Percentiles rank a stretch among this genome's conserved stretches.
Evolutionary conservation across 2,113 vertebrate species (phyloP).

Genomic region (Dicerorhinus sumatrensis): DNA sequence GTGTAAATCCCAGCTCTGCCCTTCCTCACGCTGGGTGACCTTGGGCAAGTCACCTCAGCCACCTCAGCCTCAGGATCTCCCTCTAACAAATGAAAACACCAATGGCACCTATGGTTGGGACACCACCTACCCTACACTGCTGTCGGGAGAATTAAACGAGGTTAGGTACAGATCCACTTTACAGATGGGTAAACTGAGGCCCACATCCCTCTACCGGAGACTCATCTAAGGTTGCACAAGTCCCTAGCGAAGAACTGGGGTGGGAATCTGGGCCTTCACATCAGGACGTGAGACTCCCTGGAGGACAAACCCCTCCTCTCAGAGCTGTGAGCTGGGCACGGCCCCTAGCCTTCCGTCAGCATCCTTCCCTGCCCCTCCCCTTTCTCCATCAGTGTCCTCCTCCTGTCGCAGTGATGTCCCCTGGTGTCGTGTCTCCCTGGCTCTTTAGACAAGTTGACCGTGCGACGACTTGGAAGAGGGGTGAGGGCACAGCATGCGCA

Average conservation of each 20-base stretch:
- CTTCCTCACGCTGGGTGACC: background rate
- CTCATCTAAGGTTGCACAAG: background rate
- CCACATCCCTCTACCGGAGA: accelerated
- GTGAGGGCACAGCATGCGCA: background rate
- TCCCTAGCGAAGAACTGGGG: background rate
- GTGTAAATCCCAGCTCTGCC: background rate
- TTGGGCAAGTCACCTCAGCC: no score
- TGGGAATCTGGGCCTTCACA: background rate
- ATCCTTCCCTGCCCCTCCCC: background rate
- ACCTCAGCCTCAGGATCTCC: background rate
- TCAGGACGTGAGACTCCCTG: background rate
- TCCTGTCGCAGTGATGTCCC: background rate
- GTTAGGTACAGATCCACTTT: background rate
- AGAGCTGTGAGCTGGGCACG: background rate
- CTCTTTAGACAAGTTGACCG: background rate
- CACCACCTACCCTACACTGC: no score
- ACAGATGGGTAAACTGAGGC: background rate
- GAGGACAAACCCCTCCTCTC: background rate
- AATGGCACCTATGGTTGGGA: background rate
- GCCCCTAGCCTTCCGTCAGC: background rate
- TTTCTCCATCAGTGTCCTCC: background rate
- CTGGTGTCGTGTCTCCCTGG: background rate
- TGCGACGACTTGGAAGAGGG: background rate
- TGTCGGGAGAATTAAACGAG: background rate
- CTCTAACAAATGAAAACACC: background rate